Base-by-base conservation (phyloP, 1,140 invertebrate genomes). In the Cepaea nemoralis region DNA sequence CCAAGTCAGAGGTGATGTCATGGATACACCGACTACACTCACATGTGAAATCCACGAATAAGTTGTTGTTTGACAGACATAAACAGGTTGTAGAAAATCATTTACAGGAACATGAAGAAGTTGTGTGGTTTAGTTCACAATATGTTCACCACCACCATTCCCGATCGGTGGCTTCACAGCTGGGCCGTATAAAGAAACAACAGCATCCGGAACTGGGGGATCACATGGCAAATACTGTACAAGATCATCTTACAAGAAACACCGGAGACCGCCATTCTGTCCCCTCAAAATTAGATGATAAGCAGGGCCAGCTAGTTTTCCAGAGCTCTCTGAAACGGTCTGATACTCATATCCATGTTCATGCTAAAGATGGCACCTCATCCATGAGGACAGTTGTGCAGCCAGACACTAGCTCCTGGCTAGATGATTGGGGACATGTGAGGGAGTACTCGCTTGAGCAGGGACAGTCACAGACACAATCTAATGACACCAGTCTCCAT, bases 81-180 rank as follows among this genome's bases (percentile, higher is more conserved):
- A 73, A 63, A 45, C n/a, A 31, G 33, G 39, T 67, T 19, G 45
- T 86, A 50, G 87, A 88, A 70, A n/a, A 37, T 19, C 59, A 81
- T 40, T 73, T 90, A 22, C 75, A 86, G 12, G 27, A 50, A 22
- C 86, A 90, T 85, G 77, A 66, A 14, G 77, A 85, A 55, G 86
- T 90, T 33, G 69, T 85, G 42, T 89, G 84, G 86, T 89, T 86
- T 78, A 86, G 81, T 63, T 84, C 85, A 80, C 84, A 89, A 74
- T 80, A 71, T 16, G 81, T 88, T 19, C 80, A 88, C 45, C 81
- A 71, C 8, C 82, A 89, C 74, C 74, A 81, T 27, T 88, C 88
- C 70, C 81, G 89, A 42, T 27, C 35, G 1, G 27, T 73, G 22
- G 33, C 77, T 22, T 27, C 10, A 48, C 5, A 12, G 14, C 3